A percentile compares a stretch with the other conserved stretches of the same genome.
Evolutionary conservation across 2,888 invertebrate species (phyloP).

Genomic region (Pollenia angustigena): DNA sequence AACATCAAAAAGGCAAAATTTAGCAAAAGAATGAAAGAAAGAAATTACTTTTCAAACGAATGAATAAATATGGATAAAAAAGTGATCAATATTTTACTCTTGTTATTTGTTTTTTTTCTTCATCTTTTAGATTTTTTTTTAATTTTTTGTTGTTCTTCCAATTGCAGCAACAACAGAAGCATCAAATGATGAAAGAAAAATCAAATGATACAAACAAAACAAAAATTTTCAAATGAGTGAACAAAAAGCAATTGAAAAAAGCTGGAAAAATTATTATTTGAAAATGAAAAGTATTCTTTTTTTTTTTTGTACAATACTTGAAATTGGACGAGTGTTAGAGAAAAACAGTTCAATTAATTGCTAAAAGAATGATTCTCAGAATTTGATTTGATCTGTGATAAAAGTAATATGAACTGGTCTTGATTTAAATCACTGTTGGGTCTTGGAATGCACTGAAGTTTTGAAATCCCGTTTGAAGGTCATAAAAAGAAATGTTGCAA

Average conservation of each 20-base stretch:
- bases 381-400: background rate
- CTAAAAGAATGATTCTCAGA: background rate
- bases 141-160: slow-evolving; percentile 3
- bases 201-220: slow-evolving; percentile 35
- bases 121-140: background rate
- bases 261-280: slow-evolving; percentile 54
- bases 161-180: background rate
- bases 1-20: slow-evolving; percentile 65
- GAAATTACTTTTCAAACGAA: slow-evolving; percentile 83
- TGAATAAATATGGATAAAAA: slow-evolving; percentile 80
- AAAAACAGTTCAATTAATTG: slow-evolving; percentile 56
- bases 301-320: background rate
- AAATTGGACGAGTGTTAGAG: slow-evolving; percentile 46
- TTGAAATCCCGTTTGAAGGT: too few relatives aligned
- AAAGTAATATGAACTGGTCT: too few relatives aligned
- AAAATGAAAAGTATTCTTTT: background rate
- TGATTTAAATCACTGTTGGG: too few relatives aligned
- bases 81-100: slow-evolving; percentile 77
- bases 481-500: too few relatives aligned
- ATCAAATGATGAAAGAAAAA: slow-evolving; percentile 42
- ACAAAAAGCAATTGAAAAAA: slow-evolving; percentile 63
- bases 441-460: too few relatives aligned
- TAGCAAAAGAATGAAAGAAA: slow-evolving; percentile 74
- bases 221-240: slow-evolving; percentile 64
- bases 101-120: slow-evolving; percentile 14